Base-by-base conservation (phyloP, 2,113 vertebrate species). In the Tapirus terrestris region DNA sequence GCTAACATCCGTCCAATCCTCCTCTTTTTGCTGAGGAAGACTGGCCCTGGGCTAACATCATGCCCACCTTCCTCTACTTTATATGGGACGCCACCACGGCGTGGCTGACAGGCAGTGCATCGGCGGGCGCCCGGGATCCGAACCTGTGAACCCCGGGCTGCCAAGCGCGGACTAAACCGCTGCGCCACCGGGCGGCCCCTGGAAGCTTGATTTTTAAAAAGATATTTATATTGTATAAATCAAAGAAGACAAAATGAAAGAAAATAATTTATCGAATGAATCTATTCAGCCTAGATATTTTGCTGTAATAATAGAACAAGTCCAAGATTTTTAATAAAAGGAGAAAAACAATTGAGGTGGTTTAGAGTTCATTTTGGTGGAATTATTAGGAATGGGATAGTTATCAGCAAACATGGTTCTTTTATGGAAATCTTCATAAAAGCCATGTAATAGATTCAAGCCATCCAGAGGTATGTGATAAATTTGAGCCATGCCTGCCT, bases 321-420 rank as follows among this genome's bases (percentile, higher is more conserved):
- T 63, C 75, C 11, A 45, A 70, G 21, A 85, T 93, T 95, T 95
- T 92, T 92, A 80, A 92, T 76, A 56, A 75, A 68, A 61, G 25
- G 29, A 1, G 16, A 2, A 77, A 87, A 80, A 56, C 65, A 63
- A 94, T 33, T 87, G 33, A 97, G 48, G 18, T 91, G 21, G 39
- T 94, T 83, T 92, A n/a, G 43, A 63, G 45, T 96, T 95, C 45
- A 89, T 92, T 76, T 97, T 90, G 60, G 17, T 98, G 36, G 29
- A 94, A 67, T 92, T 75, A 27, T 82, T 94, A 92, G 48, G 51
- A 76, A 65, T 79, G 36, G 33, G 39, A 60, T 70, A 48, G 89
- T 88, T 77, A 85, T n/a, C 53, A 96, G n/a, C 51, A 65, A 90
- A 65, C 5, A 1, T 65, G 48, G 10, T 80, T 60, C 84, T 89